A percentile compares a stretch with the other conserved stretches of the same genome.
Conservation (phyloP, 2,113 vertebrate genomes). For the Nycticorax nycticorax region DNA sequence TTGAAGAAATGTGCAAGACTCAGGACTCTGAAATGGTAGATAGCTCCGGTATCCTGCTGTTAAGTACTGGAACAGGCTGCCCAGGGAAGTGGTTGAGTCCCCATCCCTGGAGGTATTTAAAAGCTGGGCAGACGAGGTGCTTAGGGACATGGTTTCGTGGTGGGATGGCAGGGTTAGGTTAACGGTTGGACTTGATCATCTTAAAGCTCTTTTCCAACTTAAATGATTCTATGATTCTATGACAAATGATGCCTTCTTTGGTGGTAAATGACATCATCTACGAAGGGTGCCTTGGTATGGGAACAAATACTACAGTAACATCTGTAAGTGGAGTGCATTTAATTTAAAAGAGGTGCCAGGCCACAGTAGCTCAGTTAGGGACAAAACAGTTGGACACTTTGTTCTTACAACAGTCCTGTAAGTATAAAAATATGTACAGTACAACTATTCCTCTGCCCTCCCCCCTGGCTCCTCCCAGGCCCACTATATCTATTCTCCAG, state of each 20-base stretch:
- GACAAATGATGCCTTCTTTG: background rate
- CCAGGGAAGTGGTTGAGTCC: too few species aligned
- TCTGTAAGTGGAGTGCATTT: background rate
- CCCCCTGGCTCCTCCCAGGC: too few species aligned
- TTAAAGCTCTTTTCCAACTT: too few species aligned
- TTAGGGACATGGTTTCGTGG: too few species aligned
- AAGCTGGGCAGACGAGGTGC: too few species aligned
- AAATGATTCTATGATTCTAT: background rate
- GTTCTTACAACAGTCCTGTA: background rate
- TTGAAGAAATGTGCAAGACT: background rate
- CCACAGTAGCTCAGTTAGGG: background rate
- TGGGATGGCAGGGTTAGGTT: too few species aligned
- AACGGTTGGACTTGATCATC: too few species aligned
- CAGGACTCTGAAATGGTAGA: background rate
- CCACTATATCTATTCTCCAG: background rate
- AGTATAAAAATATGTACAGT: background rate
- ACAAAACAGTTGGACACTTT: background rate
- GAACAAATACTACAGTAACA: background rate
- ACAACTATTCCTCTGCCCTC: background rate
- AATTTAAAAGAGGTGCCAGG: background rate
- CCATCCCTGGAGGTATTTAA: too few species aligned
- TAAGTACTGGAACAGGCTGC: too few species aligned
- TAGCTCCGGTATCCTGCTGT: background rate
- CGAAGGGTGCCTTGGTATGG: background rate
- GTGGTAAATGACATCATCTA: background rate